Base-by-base conservation (phyloP, 2,888 invertebrate genomes). In the Eupithecia insigniata region DNA sequence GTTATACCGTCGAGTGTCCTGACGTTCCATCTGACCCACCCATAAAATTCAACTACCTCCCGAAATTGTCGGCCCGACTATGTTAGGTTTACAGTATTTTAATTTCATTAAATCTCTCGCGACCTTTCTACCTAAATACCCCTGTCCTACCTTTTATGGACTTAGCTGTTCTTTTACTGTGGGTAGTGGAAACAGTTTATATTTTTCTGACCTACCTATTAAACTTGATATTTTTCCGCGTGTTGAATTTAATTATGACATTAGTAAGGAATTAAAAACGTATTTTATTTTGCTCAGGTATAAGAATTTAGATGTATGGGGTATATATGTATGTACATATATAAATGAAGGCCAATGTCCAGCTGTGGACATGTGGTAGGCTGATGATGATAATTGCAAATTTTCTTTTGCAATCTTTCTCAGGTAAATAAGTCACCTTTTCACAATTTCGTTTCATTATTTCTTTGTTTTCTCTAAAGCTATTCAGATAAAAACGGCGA, bases 1-100 rank as follows among this genome's bases (percentile, higher is more conserved):
- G 93, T 89, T 90, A 88, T 90, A 88, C 88, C 87, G 83, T 81
- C 78, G 88, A 87, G 88, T 81, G 83, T 78, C 77, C 82, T 80
- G 87, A 86, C 88, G 83, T 85, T 85, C 83, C 88, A 85, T 87
- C 86, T 86, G 88, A 83, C 84, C 87, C 85, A 80, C 83, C 87
- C 85, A 89, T 91, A 91, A 91, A 91, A 89, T 87, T 88, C 81
- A 83, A 85, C 80, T 83, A 81, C 82, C 75, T 79, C 82, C 81
- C 81, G 81, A 83, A 83, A 84, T 82, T 77, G 66, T 67, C 61
- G 70, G 76, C 69, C 69, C 67, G 75, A 67, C 71, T 73, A 75
- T 70, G 69, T 60, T 60, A 71, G 71, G 64, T 71, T 69, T 67
- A 68, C 71, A 43, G 74, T 71, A 66, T 74, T 74, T 71, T 74